Conservation (phyloP, 2,888 invertebrate species). For the Drosophila pegasa region DNA sequence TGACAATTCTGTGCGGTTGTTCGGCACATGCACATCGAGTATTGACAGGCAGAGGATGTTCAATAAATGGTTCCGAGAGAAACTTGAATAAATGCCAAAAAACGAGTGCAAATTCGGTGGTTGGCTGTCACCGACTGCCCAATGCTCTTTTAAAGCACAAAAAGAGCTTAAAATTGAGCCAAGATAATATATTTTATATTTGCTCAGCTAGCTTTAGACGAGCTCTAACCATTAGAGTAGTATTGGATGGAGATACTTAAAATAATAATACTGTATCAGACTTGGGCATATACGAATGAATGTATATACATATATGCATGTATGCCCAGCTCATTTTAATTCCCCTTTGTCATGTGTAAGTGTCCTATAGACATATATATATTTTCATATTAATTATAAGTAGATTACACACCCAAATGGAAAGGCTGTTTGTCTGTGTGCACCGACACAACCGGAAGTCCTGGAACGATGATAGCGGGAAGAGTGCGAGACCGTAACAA, state of each 20-base stretch:
- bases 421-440: slow-evolving; percentile 90
- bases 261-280: too few species aligned
- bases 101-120: too few species aligned
- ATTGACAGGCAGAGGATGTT: background rate
- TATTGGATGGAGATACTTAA: too few species aligned
- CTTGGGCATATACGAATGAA: too few species aligned
- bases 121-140: background rate
- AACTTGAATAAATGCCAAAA: background rate
- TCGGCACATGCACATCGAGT: background rate
- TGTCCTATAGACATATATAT: background rate
- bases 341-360: background rate
- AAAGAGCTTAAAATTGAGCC: too few species aligned
- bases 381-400: slow-evolving; percentile 3
- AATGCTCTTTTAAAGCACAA: background rate
- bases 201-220: too few species aligned
- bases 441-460: slow-evolving; percentile 91
- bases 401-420: slow-evolving; percentile 85
- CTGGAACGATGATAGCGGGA: slow-evolving; percentile 94
- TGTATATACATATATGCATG: too few species aligned
- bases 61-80: background rate
- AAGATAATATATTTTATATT: too few species aligned
- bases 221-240: too few species aligned
- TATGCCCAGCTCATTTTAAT: too few species aligned
- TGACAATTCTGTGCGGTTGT: slow-evolving; percentile 4
- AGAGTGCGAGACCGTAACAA: slow-evolving; percentile 93